Conservation (phyloP, 2,888 invertebrate genomes). For the Erannis defoliaria region DNA sequence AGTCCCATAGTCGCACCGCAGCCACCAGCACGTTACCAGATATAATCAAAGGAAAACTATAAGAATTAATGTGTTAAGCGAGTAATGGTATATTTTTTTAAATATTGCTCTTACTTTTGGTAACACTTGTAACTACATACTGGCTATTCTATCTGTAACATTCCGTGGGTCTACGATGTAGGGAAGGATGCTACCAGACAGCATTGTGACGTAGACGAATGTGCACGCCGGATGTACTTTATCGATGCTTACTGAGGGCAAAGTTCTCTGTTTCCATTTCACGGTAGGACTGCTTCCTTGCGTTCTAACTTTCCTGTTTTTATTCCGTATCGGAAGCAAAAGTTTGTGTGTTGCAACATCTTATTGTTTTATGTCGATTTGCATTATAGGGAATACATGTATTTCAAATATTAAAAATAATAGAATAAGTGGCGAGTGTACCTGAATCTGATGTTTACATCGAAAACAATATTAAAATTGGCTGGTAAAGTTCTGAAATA, state of each 20-base stretch:
- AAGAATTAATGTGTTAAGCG: too few species aligned
- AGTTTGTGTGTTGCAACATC: slow-evolving; percentile 8
- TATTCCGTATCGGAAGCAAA: background rate
- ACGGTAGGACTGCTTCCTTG: slow-evolving; percentile 21
- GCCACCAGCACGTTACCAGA: too few species aligned
- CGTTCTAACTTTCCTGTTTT: slow-evolving; percentile 10
- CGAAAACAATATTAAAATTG: too few species aligned
- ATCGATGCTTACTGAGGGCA: slow-evolving; percentile 18
- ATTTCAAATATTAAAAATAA: too few species aligned
- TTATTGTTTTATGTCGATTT: background rate
- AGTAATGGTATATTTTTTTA: too few species aligned
- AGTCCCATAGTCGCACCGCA: too few species aligned
- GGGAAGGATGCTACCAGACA: slow-evolving; percentile 37
- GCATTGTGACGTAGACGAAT: slow-evolving; percentile 43
- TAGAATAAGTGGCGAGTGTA: too few species aligned
- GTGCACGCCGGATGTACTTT: slow-evolving; percentile 32
- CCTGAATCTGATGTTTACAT: too few species aligned
- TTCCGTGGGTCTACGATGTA: slow-evolving; percentile 6
- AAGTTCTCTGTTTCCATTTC: slow-evolving; percentile 26
- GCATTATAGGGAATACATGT: too few species aligned
- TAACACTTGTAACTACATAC: background rate
- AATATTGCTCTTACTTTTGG: background rate
- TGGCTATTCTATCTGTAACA: background rate
- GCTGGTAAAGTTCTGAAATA: too few species aligned
- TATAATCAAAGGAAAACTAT: too few species aligned